A percentile compares a stretch with the other conserved stretches of the same genome.
phyloP scores from a whole-genome alignment of 2,888 invertebrate species.

The Lissocephala sabroskyi region DNA sequence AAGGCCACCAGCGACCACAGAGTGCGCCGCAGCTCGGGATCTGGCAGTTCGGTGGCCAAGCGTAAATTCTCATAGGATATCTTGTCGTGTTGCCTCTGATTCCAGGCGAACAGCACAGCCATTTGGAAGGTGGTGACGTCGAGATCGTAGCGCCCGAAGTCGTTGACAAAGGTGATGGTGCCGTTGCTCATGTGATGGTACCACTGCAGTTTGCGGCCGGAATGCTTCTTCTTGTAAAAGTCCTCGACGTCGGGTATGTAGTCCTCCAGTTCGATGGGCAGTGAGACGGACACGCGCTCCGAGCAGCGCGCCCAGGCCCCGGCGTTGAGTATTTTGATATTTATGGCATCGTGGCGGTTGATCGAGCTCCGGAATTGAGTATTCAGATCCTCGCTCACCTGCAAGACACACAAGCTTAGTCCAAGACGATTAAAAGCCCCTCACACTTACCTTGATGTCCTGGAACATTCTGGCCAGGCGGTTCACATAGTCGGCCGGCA shows the following conservation, averaged over 20 bases:
- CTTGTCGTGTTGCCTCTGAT: slow-evolving; percentile 93
- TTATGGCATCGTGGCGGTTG: slow-evolving; percentile 88
- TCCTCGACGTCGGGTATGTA: slow-evolving; percentile 99
- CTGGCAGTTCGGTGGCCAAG: slow-evolving; percentile 96
- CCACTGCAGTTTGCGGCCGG: slow-evolving; percentile 98
- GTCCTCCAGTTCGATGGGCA: slow-evolving; percentile 98
- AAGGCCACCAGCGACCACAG: slow-evolving; percentile 96
- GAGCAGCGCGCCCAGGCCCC: slow-evolving; percentile 97
- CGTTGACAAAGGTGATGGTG: slow-evolving; percentile 95
- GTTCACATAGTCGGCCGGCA: slow-evolving; percentile 99
- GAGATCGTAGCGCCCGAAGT: slow-evolving; percentile 94
- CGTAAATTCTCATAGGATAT: slow-evolving; percentile 97
- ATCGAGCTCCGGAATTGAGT: slow-evolving; percentile 91
- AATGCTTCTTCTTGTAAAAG: slow-evolving; percentile 98
- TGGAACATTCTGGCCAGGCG: slow-evolving; percentile 98
- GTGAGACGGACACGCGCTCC: slow-evolving; percentile 94
- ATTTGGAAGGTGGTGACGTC: slow-evolving; percentile 99
- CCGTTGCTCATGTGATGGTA: slow-evolving; percentile 99
- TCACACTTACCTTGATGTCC: slow-evolving; percentile 87
- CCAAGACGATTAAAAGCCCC: background rate
- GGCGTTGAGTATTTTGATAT: slow-evolving; percentile 98
- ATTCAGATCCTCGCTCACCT: slow-evolving; percentile 93
- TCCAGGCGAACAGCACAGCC: slow-evolving; percentile 99
- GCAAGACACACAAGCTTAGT: too few relatives aligned
- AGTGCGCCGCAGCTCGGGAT: slow-evolving; percentile 94